These are phyloP conservation scores for Loripinus fragilis DNA, from an alignment of 2,888 invertebrate species.

Conservation along the genomic window DNA sequence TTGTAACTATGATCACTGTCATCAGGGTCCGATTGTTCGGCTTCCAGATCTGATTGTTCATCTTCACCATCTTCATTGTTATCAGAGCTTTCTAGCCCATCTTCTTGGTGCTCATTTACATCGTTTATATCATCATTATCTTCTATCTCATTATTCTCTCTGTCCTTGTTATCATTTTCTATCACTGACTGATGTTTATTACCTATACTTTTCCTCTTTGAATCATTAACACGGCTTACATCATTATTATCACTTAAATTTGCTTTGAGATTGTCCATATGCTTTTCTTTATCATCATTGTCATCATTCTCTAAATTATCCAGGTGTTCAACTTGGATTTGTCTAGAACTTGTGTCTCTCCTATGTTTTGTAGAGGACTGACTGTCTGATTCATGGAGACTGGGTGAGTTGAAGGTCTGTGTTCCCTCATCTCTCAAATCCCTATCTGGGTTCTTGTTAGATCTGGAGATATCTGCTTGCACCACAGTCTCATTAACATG, in stretches of 20 bases:
- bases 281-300: too few species aligned
- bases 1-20: neutral
- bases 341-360: neutral
- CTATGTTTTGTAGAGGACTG: neutral
- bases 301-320: neutral
- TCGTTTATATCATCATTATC: neutral
- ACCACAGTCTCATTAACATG: too few species aligned
- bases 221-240: neutral
- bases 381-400: neutral
- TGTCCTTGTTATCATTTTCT: constrained; percentile 3
- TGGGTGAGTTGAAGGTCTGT: neutral
- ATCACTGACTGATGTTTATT: constrained; percentile 1
- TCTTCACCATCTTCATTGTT: neutral
- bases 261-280: neutral
- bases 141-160: neutral
- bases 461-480: neutral
- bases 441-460: neutral
- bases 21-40: neutral
- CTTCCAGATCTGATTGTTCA: neutral
- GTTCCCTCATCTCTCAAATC: neutral
- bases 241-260: neutral
- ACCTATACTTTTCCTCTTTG: neutral
- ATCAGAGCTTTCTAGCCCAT: neutral
- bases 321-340: neutral
- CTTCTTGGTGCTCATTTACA: neutral